Evolutionary conservation across 2,888 invertebrate species (phyloP).

Genomic region (Caenorhabditis virilis): DNA sequence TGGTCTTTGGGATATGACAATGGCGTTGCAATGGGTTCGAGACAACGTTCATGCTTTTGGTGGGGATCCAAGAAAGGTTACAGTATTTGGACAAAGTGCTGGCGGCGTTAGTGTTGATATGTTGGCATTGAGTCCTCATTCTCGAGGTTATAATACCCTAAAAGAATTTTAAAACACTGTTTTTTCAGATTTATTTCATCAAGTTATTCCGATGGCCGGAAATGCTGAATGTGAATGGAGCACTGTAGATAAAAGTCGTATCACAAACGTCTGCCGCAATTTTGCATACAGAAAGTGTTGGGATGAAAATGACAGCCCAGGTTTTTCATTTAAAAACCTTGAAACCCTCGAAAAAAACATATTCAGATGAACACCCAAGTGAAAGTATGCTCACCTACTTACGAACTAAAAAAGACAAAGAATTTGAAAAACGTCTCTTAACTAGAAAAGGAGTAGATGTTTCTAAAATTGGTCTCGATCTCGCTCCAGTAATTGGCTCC

Average conservation of each 20-base stretch:
- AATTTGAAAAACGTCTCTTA: conserved; percentile 50
- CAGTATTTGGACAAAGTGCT: conserved; percentile 59
- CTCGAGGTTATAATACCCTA: conserved; percentile 43
- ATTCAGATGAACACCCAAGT: conserved; percentile 35
- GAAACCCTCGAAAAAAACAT: too few species aligned
- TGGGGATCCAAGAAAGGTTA: conserved; percentile 55
- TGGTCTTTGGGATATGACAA: conserved; percentile 62
- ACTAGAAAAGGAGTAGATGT: conserved; percentile 53
- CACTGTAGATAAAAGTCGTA: conserved; percentile 38
- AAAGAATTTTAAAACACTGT: background rate
- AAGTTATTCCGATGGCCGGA: conserved; percentile 60
- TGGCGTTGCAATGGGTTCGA: conserved; percentile 58
- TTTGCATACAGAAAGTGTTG: conserved; percentile 53
- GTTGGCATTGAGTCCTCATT: conserved; percentile 54
- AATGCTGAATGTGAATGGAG: conserved; percentile 59
- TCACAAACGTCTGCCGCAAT: conserved; percentile 41
- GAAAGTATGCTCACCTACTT: conserved; percentile 48
- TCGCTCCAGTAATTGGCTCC: conserved; percentile 48
- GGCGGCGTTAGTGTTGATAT: conserved; percentile 58
- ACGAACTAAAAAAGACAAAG: conserved; percentile 41
- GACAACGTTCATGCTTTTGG: conserved; percentile 56
- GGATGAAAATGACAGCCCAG: conserved; percentile 33
- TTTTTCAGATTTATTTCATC: conserved; percentile 55
- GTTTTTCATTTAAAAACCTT: too few species aligned
- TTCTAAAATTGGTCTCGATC: conserved; percentile 53